Base-by-base conservation (phyloP, 2,888 invertebrate species). In the Calliopum simillimum region DNA sequence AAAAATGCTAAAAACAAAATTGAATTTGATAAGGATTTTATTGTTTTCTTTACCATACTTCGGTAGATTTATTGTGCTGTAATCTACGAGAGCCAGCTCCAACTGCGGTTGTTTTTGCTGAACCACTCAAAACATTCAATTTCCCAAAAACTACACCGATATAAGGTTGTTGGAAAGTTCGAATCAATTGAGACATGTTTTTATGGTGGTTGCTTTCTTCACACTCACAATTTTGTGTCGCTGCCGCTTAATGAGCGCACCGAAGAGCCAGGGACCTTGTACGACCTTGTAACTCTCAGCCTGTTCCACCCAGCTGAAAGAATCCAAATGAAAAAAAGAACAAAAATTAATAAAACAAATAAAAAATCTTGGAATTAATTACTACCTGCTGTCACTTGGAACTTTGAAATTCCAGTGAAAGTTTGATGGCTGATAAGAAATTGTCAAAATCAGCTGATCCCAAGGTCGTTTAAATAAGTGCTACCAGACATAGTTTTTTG, bases 251-350 rank as follows among this genome's bases (percentile, higher is more conserved):
- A 21, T 58, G 53, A 56, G 62, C 23, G 13, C 3, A 5, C 23
- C 12, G 4, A 21, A 51, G n/a, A n/a, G 53, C 1, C 13, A 71
- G 78, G 76, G 79, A 84, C 83, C 84, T 84, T 82, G 78, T 23
- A 72, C 80, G 80, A 83, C 83, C 84, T 83, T 82, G 80, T 59
- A 69, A 63, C 71, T 19, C 16, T 21, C 11, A 51, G 21, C 12
- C 21, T 49, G 46, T 21, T 23, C 44, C 3, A 55, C 43, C 12
- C 59, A 33, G 46, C 25, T 64, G 51, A 71, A n/a, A 69, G 59
- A 70, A 33, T 16, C 11, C 8, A 16, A 59, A 59, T 53, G 8
- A 6, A 23, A 3, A 53, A 21, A 19, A 53, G 19, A 21, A 11
- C 19, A 11, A 53, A n/a, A n/a, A 49, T 19, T 16, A 49, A 3